phyloP scores from a whole-genome alignment of 2,888 invertebrate genomes.

The Cryptus viduatorius region DNA sequence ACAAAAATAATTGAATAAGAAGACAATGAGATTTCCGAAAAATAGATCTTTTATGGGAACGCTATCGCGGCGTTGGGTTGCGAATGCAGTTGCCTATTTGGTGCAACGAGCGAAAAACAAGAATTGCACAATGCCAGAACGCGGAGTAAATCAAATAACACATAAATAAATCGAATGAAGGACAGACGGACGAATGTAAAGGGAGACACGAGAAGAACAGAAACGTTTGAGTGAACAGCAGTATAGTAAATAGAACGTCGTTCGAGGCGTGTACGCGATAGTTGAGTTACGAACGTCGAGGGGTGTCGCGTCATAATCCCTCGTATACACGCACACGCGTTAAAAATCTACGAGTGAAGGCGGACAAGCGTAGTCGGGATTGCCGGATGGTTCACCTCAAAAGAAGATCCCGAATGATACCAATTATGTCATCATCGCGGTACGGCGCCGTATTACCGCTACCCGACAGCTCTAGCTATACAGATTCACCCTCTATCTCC shows the following conservation, averaged over 20 bases:
- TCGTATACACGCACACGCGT: background rate
- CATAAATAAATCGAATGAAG: slow-evolving; percentile 29
- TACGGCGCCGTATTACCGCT: slow-evolving; percentile 22
- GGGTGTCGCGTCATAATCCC: slow-evolving; percentile 43
- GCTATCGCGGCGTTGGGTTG: background rate
- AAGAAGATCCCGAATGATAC: slow-evolving; percentile 82
- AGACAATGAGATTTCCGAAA: slow-evolving; percentile 1
- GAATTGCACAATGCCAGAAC: slow-evolving; percentile 36
- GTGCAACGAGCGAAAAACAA: slow-evolving; percentile 28
- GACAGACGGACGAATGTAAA: background rate
- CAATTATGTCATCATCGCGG: slow-evolving; percentile 82
- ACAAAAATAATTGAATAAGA: background rate
- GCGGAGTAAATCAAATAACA: slow-evolving; percentile 46
- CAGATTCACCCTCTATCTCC: slow-evolving; percentile 57
- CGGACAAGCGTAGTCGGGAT: slow-evolving; percentile 39
- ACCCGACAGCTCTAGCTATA: slow-evolving; percentile 1
- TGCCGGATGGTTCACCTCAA: slow-evolving; percentile 78
- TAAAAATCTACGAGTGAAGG: slow-evolving; percentile 8
- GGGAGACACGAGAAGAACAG: slow-evolving; percentile 5
- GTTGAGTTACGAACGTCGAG: slow-evolving; percentile 25
- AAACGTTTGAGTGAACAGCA: slow-evolving; percentile 45
- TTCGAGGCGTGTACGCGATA: slow-evolving; percentile 36
- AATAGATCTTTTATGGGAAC: slow-evolving; percentile 15
- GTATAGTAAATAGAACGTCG: slow-evolving; percentile 47
- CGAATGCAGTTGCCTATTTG: background rate